These are phyloP conservation scores for Erythrolamprus reginae DNA, from an alignment of 2,113 vertebrate species.

Conservation along the genomic window DNA sequence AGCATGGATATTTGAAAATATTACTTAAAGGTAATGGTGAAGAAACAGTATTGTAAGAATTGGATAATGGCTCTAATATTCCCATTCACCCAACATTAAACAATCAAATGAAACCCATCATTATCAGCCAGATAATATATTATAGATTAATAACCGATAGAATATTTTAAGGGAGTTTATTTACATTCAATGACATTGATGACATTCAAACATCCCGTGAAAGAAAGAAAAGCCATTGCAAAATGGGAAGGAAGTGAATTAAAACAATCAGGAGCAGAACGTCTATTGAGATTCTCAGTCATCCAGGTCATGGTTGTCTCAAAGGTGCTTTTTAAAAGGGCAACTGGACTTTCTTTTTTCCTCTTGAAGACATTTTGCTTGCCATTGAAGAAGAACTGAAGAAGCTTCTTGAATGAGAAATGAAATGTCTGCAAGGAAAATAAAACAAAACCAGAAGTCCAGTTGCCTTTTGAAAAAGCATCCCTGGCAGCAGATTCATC, in stretches of 20 bases:
- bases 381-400: not conserved
- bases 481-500: not conserved
- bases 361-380: not conserved
- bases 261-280: not conserved
- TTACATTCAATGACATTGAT: not conserved
- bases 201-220: not conserved
- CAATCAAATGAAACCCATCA: not conserved
- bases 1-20: not conserved
- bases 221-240: slow-evolving; percentile 20
- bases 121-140: not conserved
- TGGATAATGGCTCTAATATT: slow-evolving; percentile 6
- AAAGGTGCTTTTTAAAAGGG: not conserved
- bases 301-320: not conserved
- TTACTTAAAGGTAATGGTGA: not conserved
- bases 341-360: not conserved
- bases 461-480: not conserved
- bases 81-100: not conserved
- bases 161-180: not conserved
- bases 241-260: not conserved
- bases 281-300: not conserved
- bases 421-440: not conserved
- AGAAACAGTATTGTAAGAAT: not conserved
- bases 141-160: not conserved
- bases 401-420: not conserved
- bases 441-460: not conserved